Base-by-base conservation (phyloP, 2,888 invertebrate species). In the Heliconius cydno region DNA sequence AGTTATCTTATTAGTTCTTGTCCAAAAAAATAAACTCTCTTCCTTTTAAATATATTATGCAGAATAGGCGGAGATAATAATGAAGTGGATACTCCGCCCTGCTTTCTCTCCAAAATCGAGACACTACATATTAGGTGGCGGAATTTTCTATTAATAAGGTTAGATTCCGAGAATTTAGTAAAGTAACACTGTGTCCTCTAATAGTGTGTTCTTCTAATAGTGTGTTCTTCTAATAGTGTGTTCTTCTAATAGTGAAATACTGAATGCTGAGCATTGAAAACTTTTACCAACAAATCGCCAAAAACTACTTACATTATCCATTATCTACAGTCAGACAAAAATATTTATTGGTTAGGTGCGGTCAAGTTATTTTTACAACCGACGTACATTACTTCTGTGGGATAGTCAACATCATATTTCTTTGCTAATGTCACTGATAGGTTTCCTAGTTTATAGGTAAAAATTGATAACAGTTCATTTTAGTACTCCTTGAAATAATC, bases 301-400 rank as follows among this genome's bases (percentile, higher is more conserved):
- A 30, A 72, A 57, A 52, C 57, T 60, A 68, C 57, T 73, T 72
- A 22, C 72, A 3, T 57, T 52, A 57, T 73, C 57, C 72, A 57
- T 57, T 52, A 57, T 73, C 57, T 34, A 73, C 72, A 15, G 57
- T 34, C 60, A 19, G 74, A 60, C 68, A 63, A 80, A 80, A 68
- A 71, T 65, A 28, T 74, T 75, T 77, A 80, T 80, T 77, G 66
- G 70, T 77, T 63, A 67, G 57, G 34, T 77, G 41, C 68, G 60
- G 74, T 65, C 72, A 73, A 73, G 34, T 57, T 73, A 73, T 57
- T 57, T 52, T 73, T 73, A 34, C 34, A 34, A 73, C 34, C 34
- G 15, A 70, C 70, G 57, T 72, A 72, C 57, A 72, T 72, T 72
- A 57, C 72, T 72, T 72, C 30, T 57, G 57, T 72, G 30, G 30